These are phyloP conservation scores for Odontamblyopus lacepedii DNA, from an alignment of 2,797 vertebrate species.

Conservation along the genomic window DNA sequence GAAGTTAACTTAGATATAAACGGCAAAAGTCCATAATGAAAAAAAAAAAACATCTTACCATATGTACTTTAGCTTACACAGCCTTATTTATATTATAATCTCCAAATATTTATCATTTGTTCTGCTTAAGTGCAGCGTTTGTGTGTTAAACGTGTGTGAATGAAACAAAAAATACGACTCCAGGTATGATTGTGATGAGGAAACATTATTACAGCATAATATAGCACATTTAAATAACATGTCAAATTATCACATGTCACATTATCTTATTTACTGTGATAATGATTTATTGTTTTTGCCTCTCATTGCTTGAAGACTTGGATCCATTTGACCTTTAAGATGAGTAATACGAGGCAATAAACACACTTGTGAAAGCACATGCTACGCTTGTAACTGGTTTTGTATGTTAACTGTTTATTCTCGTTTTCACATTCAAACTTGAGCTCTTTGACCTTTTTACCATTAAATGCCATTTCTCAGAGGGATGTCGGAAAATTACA, in stretches of 20 bases:
- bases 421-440: slow-evolving; percentile 16
- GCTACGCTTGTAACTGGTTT: not conserved
- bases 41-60: too few species aligned
- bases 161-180: too few species aligned
- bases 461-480: slow-evolving; percentile 34
- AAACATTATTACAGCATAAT: too few species aligned
- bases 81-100: not conserved
- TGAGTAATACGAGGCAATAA: not conserved
- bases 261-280: too few species aligned
- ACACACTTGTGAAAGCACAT: slow-evolving; percentile 3
- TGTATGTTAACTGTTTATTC: slow-evolving; percentile 8
- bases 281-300: not conserved
- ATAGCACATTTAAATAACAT: too few species aligned
- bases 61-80: not conserved
- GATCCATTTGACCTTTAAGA: not conserved
- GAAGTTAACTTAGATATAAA: not conserved
- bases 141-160: too few species aligned
- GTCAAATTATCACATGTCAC: too few species aligned
- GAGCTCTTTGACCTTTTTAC: slow-evolving; percentile 11
- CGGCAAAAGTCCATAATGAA: not conserved
- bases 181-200: too few species aligned
- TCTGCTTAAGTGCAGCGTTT: not conserved
- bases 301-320: not conserved
- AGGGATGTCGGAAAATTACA: slow-evolving; percentile 16
- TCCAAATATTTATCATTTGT: not conserved